Evolutionary conservation across 2,797 vertebrate genomes (phyloP).

Genomic region (Amniataba percoides): DNA sequence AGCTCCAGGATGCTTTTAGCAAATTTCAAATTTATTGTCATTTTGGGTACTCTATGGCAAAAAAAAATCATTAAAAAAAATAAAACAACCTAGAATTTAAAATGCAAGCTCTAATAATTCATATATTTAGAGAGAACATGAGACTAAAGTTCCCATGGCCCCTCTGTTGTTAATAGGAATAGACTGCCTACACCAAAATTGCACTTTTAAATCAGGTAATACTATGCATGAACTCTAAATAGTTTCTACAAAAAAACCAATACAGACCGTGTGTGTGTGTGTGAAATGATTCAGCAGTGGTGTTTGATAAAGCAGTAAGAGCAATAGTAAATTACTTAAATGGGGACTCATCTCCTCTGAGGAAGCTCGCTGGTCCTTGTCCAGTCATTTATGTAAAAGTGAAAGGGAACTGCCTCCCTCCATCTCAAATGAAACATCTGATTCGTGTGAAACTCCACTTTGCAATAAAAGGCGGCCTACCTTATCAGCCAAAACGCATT

Average conservation of each 20-base stretch:
- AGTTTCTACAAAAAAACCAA: conserved; percentile 17
- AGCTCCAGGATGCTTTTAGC: conserved; percentile 17
- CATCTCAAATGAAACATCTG: conserved; percentile 12
- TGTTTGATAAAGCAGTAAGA: conserved; percentile 8
- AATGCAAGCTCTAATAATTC: not conserved
- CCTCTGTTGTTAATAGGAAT: not conserved
- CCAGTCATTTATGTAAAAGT: conserved; percentile 14
- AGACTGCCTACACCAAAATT: not conserved
- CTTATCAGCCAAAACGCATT: not conserved
- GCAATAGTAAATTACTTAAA: conserved; percentile 6
- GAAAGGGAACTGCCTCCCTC: not conserved
- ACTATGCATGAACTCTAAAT: conserved; percentile 15
- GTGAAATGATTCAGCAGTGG: conserved; percentile 9
- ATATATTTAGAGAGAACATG: conserved; percentile 19
- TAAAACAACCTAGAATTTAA: not conserved
- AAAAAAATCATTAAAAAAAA: not conserved
- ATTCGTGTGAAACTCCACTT: conserved; percentile 6
- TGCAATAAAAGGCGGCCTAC: not conserved
- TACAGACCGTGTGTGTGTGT: not conserved
- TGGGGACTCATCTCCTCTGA: not conserved
- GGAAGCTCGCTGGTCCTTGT: not conserved
- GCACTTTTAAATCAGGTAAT: conserved; percentile 3
- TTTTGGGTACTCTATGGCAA: not conserved
- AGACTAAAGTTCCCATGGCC: not conserved
- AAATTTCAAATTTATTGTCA: not conserved